phyloP scores from a whole-genome alignment of 1,140 invertebrate genomes.

The Nomia melanderi region DNA sequence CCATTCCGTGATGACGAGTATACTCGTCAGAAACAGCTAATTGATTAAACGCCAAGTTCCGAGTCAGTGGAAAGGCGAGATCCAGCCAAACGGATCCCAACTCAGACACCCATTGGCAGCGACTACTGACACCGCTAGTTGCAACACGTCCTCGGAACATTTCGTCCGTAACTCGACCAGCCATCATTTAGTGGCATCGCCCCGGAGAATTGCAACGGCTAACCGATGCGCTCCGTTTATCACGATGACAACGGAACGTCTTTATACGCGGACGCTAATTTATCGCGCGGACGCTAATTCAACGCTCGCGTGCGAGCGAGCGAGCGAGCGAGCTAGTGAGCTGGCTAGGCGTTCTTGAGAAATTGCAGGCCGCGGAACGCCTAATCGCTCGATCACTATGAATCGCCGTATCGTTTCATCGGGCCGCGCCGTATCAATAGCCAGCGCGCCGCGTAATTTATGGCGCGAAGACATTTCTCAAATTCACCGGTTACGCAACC shows the following conservation, averaged over 20 bases:
- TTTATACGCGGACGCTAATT: conserved; percentile 21
- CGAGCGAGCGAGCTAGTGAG: too few relatives aligned
- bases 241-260: conserved; percentile 34
- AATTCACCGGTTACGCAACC: not conserved
- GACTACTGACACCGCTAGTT: not conserved
- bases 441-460: not conserved
- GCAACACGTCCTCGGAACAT: not conserved
- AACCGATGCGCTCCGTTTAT: conserved; percentile 27
- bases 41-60: too few relatives aligned
- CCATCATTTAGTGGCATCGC: conserved; percentile 5
- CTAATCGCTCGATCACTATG: conserved; percentile 21
- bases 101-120: not conserved
- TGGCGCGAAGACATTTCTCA: not conserved
- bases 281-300: conserved; percentile 20
- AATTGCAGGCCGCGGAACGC: conserved; percentile 3
- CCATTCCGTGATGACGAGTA: too few relatives aligned
- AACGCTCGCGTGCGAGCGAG: not conserved
- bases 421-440: conserved; percentile 1
- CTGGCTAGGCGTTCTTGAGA: not conserved
- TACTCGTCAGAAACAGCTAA: too few relatives aligned
- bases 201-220: conserved; percentile 4
- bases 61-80: too few relatives aligned
- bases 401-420: conserved; percentile 18
- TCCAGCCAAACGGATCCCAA: too few relatives aligned
- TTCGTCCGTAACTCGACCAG: not conserved